Evolutionary conservation across 2,888 invertebrate genomes (phyloP).

Genomic region (Drosophila leonis): DNA sequence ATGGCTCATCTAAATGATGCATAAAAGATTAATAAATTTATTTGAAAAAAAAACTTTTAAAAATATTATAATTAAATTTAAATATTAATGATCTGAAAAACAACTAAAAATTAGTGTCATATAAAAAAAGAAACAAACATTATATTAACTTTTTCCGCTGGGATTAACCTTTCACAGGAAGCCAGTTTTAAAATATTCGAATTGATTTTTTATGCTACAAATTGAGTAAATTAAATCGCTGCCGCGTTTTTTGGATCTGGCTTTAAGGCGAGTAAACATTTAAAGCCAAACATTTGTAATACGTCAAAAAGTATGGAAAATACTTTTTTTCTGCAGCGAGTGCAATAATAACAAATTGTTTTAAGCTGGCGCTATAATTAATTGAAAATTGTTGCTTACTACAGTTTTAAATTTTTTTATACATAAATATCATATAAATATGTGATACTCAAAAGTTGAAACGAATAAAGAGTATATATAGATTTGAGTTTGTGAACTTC

Average conservation of each 20-base stretch:
- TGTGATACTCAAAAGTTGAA: not conserved
- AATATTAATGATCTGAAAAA: not conserved
- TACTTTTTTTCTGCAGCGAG: slow-evolving; percentile 11
- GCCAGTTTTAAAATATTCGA: slow-evolving; percentile 23
- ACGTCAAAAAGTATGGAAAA: slow-evolving; percentile 34
- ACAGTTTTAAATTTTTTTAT: not conserved
- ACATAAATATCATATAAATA: too few relatives aligned
- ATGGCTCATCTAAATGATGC: too few relatives aligned
- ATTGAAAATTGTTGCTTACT: slow-evolving; percentile 52
- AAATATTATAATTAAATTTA: not conserved
- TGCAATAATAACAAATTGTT: slow-evolving; percentile 16
- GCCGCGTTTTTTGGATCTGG: not conserved
- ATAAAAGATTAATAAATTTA: not conserved
- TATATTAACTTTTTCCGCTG: not conserved
- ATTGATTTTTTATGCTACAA: slow-evolving; percentile 21
- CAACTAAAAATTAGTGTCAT: not conserved
- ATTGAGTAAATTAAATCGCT: slow-evolving; percentile 28
- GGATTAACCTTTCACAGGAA: slow-evolving; percentile 14
- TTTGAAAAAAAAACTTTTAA: too few relatives aligned
- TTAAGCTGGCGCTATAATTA: slow-evolving; percentile 57
- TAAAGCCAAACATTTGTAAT: slow-evolving; percentile 34
- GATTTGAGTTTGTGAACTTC: too few relatives aligned
- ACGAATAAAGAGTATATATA: not conserved
- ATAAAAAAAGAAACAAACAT: not conserved
- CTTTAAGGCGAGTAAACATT: slow-evolving; percentile 24